phyloP scores from a whole-genome alignment of 2,113 vertebrate genomes.

The Eurystomus gularis region DNA sequence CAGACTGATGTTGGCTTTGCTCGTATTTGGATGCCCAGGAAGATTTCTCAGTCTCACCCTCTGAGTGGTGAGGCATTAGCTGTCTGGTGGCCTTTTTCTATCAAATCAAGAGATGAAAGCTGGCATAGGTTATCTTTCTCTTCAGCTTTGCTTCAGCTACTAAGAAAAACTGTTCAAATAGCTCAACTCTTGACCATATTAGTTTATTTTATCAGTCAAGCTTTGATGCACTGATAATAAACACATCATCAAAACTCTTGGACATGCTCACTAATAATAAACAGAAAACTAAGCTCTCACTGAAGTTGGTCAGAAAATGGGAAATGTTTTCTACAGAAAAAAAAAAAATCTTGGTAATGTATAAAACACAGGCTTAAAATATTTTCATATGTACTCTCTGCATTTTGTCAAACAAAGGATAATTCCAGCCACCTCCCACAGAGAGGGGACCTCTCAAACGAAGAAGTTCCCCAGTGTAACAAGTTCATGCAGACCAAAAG shows the following conservation, averaged over 20 bases:
- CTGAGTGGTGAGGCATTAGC: not conserved
- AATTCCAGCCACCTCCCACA: not conserved
- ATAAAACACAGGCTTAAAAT: not conserved
- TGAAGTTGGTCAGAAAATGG: not conserved
- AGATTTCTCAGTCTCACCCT: not conserved
- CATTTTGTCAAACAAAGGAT: not conserved
- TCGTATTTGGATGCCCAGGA: not conserved
- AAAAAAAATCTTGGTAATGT: not conserved
- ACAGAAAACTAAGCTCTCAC: not conserved
- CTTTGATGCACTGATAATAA: constrained; percentile 37
- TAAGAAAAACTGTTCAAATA: not conserved
- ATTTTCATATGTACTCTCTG: not conserved
- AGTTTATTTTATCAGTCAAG: constrained; percentile 44
- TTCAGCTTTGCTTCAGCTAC: not conserved
- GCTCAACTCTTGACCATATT: not conserved
- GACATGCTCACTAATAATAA: not conserved
- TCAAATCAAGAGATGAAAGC: not conserved
- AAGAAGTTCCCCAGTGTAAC: not conserved
- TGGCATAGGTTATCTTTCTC: not conserved
- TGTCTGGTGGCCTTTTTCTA: not conserved
- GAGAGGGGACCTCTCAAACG: not conserved
- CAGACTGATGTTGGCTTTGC: not conserved
- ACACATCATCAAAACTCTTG: constrained; percentile 10
- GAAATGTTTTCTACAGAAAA: not conserved
- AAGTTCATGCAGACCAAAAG: not conserved